These are phyloP conservation scores for Cyclopterus lumpus DNA, from an alignment of 2,797 vertebrate species.

Conservation along the genomic window DNA sequence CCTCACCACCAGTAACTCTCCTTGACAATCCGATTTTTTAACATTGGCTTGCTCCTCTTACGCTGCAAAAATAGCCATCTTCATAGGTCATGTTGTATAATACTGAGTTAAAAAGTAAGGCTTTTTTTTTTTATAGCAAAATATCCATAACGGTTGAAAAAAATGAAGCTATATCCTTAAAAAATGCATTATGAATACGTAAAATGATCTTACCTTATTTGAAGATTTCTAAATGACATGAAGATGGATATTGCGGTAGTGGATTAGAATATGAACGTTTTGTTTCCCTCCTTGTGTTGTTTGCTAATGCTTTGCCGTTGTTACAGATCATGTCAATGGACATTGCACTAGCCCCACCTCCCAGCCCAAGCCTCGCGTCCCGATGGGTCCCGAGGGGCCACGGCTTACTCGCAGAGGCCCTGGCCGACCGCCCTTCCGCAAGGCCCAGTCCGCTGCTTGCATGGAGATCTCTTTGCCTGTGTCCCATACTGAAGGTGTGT, in stretches of 20 bases:
- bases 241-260: conserved; percentile 64
- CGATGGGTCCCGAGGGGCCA: conserved; percentile 91
- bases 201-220: background rate
- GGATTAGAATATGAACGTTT: conserved; percentile 45
- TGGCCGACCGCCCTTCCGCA: conserved; percentile 96
- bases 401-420: conserved; percentile 94
- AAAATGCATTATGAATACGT: background rate
- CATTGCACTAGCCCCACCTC: conserved; percentile 97
- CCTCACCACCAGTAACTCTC: conserved; percentile 42
- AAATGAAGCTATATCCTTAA: background rate
- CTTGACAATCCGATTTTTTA: conserved; percentile 38
- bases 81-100: conserved; percentile 40
- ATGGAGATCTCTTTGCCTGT: conserved; percentile 99
- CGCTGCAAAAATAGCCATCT: conserved; percentile 61
- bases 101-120: background rate
- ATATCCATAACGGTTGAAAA: conserved; percentile 16
- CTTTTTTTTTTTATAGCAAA: background rate
- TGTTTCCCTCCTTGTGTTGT: conserved; percentile 66
- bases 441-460: conserved; percentile 99
- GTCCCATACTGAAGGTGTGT: conserved; percentile 95
- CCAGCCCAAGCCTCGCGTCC: conserved; percentile 91
- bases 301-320: conserved; percentile 85
- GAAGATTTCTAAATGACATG: conserved; percentile 32
- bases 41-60: conserved; percentile 58
- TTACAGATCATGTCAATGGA: conserved; percentile 98